Percentiles rank a stretch among this genome's conserved stretches.
Conservation (phyloP, 1,140 invertebrate species). For the Bombyx mori region ASM3026992v2 NC_085128.1:12729501-12730000, state of each 20-base stretch:
- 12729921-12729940: constrained; percentile 16
- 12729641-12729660: constrained; percentile 37
- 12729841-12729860: constrained; percentile 10
- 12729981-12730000: too few species aligned
- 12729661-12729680: constrained; percentile 23
- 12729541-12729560: constrained; percentile 21
- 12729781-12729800: constrained; percentile 21
- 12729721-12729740: constrained; percentile 35
- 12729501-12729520: constrained; percentile 18
- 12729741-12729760: constrained; percentile 24
- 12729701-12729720: constrained; percentile 39
- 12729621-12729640: constrained; percentile 30
- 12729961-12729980: too few species aligned
- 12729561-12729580: constrained; percentile 25
- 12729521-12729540: constrained; percentile 13
- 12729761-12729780: constrained; percentile 32
- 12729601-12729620: constrained; percentile 21
- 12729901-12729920: constrained; percentile 20
- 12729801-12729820: constrained; percentile 5
- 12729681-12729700: constrained; percentile 43
- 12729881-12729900: constrained; percentile 14
- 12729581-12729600: constrained; percentile 30
- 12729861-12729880: constrained; percentile 17
- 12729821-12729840: constrained; percentile 1
- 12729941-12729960: too few species aligned